These are phyloP conservation scores for Calycopis cecrops DNA, from an alignment of 1,140 invertebrate genomes.

Conservation along the genomic window DNA sequence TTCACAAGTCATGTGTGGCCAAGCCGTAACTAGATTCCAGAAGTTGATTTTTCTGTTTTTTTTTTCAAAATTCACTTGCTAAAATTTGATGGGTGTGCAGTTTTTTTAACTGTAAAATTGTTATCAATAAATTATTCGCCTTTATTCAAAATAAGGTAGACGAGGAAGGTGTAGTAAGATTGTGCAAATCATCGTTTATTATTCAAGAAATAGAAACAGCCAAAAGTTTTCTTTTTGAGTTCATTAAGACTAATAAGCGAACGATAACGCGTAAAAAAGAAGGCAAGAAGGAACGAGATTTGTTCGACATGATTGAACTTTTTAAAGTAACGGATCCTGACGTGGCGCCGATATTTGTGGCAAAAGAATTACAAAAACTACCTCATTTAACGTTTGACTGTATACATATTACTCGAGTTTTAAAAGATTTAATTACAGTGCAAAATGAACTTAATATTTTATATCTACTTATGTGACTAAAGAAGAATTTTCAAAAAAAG, in stretches of 20 bases:
- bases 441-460: constrained; percentile 20
- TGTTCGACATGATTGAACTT: constrained; percentile 16
- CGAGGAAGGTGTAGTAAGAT: constrained; percentile 21
- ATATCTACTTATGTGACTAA: constrained; percentile 19
- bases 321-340: constrained; percentile 24
- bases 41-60: too few species aligned
- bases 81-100: too few species aligned
- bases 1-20: too few species aligned
- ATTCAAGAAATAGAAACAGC: constrained; percentile 27
- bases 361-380: constrained; percentile 23
- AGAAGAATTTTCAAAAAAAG: constrained; percentile 15
- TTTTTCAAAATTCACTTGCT: too few species aligned
- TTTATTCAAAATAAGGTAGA: constrained; percentile 31
- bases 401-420: constrained; percentile 22
- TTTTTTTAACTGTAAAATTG: constrained; percentile 28
- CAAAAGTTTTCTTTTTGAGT: constrained; percentile 26
- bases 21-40: too few species aligned
- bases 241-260: constrained; percentile 20
- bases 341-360: constrained; percentile 24
- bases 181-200: constrained; percentile 26
- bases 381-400: constrained; percentile 25
- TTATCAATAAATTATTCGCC: constrained; percentile 27
- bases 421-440: constrained; percentile 23
- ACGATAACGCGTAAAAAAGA: constrained; percentile 22
- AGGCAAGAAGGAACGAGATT: constrained; percentile 21